A percentile compares a stretch with the other conserved stretches of the same genome.
These are phyloP conservation scores for Metridium senile DNA, from an alignment of 92 coral and sea anemone genomes.

Conservation along the genomic window DNA sequence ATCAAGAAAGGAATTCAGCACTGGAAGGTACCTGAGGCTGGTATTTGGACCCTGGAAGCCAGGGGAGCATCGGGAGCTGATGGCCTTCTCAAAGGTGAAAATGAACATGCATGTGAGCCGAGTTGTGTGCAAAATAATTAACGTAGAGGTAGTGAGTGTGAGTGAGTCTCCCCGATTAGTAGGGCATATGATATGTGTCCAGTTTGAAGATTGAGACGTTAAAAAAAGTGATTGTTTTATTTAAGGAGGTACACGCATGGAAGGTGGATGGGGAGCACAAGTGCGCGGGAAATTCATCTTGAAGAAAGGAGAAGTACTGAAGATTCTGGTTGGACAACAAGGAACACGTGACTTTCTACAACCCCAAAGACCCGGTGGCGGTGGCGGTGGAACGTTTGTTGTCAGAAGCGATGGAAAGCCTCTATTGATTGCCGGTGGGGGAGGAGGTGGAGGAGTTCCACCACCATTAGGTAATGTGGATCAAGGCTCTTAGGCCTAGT, in stretches of 20 bases:
- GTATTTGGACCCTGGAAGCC: slow-evolving; percentile 92
- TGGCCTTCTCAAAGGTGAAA: slow-evolving; percentile 69
- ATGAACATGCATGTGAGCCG: too few species aligned
- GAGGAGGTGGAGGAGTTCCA: slow-evolving; percentile 97
- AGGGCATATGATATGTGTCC: too few species aligned
- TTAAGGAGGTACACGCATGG: slow-evolving; percentile 47
- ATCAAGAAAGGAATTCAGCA: slow-evolving; percentile 80
- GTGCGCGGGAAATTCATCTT: slow-evolving; percentile 82
- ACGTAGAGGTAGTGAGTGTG: too few species aligned
- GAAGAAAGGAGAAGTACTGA: slow-evolving; percentile 69
- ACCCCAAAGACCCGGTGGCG: slow-evolving; percentile 89
- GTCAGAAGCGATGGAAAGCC: slow-evolving; percentile 73
- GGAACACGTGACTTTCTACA: slow-evolving; percentile 74
- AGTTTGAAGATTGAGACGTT: neutral
- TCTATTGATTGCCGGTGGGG: slow-evolving; percentile 91
- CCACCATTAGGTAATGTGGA: slow-evolving; percentile 57
- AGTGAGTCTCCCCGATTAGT: too few species aligned
- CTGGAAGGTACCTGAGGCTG: slow-evolving; percentile 86
- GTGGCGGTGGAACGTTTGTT: slow-evolving; percentile 97
- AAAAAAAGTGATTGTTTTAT: neutral
- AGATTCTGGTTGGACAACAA: slow-evolving; percentile 88
- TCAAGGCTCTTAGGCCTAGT: too few species aligned
- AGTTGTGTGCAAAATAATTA: too few species aligned
- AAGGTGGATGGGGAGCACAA: slow-evolving; percentile 85
- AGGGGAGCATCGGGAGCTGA: slow-evolving; percentile 96